Evolutionary conservation across 2,797 vertebrate genomes (phyloP).

Genomic region (Harpagifer antarcticus): DNA sequence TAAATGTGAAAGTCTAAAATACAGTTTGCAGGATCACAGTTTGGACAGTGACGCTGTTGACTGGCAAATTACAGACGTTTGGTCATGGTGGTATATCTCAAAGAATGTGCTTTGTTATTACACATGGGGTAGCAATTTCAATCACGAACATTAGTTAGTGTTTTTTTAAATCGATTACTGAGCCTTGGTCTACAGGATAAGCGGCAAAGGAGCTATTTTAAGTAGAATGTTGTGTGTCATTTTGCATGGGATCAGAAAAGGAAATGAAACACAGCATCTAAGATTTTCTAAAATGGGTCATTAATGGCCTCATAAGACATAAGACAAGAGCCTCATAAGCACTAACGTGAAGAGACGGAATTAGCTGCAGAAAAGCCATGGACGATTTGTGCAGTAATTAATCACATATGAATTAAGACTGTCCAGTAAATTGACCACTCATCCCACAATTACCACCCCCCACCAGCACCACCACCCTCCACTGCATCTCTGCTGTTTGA

Average conservation of each 20-base stretch:
- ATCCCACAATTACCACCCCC: constrained; percentile 34
- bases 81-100: constrained; percentile 25
- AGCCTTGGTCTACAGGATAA: neutral
- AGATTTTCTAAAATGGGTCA: constrained; percentile 37
- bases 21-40: constrained; percentile 51
- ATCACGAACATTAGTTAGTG: constrained; percentile 16
- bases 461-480: constrained; percentile 39
- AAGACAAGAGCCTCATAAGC: constrained; percentile 46
- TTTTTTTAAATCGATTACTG: constrained; percentile 13
- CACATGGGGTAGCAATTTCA: constrained; percentile 43
- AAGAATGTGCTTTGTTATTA: constrained; percentile 26
- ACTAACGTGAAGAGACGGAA: neutral
- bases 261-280: constrained; percentile 53
- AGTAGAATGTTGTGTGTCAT: constrained; percentile 18
- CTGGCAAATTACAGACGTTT: constrained; percentile 61
- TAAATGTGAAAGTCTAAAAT: constrained; percentile 70
- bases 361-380: constrained; percentile 21
- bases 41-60: constrained; percentile 52
- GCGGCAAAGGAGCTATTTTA: constrained; percentile 9
- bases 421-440: constrained; percentile 46
- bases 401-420: constrained; percentile 52
- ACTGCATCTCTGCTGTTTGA: constrained; percentile 60
- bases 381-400: constrained; percentile 41
- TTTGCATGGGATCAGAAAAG: constrained; percentile 31
- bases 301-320: constrained; percentile 38